Percentiles rank a stretch among this genome's conserved stretches.
Evolutionary conservation across 2,113 vertebrate genomes (phyloP).

Genomic region (Hystrix brachyura): DNA sequence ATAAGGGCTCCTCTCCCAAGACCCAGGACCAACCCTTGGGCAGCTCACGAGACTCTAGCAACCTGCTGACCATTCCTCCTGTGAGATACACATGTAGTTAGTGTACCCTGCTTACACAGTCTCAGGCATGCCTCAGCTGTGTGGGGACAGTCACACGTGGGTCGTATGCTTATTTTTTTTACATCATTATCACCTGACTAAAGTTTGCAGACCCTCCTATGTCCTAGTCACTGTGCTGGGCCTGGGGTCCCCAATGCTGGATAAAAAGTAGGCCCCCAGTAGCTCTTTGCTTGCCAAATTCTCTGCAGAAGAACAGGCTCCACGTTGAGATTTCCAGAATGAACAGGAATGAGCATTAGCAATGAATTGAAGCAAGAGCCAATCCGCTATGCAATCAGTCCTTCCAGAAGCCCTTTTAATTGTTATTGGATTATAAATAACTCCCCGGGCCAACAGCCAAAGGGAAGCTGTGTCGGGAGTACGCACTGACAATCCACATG

Average conservation of each 20-base stretch:
- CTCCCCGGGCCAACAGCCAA: slow-evolving; percentile 72
- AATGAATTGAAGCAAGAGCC: neutral
- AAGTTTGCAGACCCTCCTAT: neutral
- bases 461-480: neutral
- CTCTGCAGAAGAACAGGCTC: neutral
- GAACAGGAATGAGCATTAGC: slow-evolving; percentile 14
- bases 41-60: accelerated
- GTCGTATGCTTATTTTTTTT: neutral
- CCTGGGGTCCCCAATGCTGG: neutral
- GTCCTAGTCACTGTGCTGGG: neutral
- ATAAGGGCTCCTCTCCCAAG: neutral
- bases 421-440: slow-evolving; percentile 72
- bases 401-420: slow-evolving; percentile 50
- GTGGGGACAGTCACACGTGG: accelerated
- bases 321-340: slow-evolving; percentile 46
- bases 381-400: neutral
- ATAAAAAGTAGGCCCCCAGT: neutral
- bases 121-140: accelerated
- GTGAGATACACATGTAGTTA: neutral
- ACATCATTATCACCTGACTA: neutral
- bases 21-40: accelerated
- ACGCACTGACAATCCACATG: neutral
- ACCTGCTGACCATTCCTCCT: accelerated
- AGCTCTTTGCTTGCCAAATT: neutral
- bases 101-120: accelerated